phyloP scores from a whole-genome alignment of 2,113 vertebrate genomes.

The Apodemus speciosus region DNA sequence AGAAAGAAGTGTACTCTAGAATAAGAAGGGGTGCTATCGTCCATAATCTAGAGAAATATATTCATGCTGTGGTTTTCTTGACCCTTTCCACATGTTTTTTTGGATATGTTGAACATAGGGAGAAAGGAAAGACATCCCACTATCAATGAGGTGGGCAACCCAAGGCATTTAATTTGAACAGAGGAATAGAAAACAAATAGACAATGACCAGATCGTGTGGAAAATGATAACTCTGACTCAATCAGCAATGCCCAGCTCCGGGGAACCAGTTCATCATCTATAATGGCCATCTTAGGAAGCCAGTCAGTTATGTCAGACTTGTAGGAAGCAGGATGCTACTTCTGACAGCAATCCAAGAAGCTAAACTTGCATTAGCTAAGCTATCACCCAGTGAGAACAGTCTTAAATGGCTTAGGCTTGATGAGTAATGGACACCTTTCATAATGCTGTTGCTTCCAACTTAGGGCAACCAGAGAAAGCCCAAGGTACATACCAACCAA shows the following conservation, averaged over 20 bases:
- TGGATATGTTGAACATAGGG: neutral
- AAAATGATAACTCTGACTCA: neutral
- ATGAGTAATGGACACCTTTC: neutral
- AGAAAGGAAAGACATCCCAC: neutral
- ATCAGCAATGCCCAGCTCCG: neutral
- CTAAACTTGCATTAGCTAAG: no score
- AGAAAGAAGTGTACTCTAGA: neutral
- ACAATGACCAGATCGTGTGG: neutral
- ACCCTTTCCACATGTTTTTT: neutral
- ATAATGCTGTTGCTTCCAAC: neutral
- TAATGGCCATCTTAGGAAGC: neutral
- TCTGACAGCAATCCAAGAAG: neutral
- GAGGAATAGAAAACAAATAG: neutral
- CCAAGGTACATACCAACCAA: neutral
- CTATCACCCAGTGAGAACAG: neutral
- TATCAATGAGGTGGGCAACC: neutral
- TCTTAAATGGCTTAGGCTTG: neutral
- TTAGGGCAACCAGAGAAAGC: constrained; percentile 3
- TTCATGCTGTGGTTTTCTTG: neutral
- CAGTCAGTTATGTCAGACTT: neutral
- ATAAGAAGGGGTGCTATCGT: neutral
- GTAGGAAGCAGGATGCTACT: neutral
- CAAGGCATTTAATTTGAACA: neutral
- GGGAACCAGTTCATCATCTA: neutral
- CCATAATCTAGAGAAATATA: neutral